Evolutionary conservation across 2,888 invertebrate species (phyloP).

Genomic region (Sphinx pinastri): DNA sequence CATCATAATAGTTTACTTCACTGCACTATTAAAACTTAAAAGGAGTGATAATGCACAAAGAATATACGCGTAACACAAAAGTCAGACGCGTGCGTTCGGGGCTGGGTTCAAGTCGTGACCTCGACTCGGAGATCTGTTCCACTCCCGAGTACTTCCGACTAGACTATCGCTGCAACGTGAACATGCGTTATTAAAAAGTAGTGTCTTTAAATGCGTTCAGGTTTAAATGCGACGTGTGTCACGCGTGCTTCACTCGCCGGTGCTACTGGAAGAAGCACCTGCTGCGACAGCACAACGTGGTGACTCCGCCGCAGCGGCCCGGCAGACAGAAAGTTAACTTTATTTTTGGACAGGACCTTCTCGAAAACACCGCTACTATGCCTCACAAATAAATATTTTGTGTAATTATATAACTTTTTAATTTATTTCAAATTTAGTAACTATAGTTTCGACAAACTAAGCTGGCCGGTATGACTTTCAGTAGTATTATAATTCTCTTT

Average conservation of each 20-base stretch:
- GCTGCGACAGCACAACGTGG: constrained; percentile 56
- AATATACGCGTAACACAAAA: too few relatives aligned
- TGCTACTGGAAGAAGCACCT: constrained; percentile 70
- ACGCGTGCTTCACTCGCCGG: constrained; percentile 59
- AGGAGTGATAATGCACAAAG: too few relatives aligned
- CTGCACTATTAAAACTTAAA: too few relatives aligned
- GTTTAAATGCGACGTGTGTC: constrained; percentile 62
- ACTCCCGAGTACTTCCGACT: too few relatives aligned
- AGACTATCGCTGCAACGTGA: too few relatives aligned
- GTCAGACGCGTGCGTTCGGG: too few relatives aligned
- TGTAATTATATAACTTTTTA: background rate
- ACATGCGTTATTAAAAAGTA: background rate
- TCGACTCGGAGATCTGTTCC: too few relatives aligned
- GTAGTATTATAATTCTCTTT: too few relatives aligned
- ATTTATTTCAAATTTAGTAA: background rate
- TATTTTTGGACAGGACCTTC: constrained; percentile 34
- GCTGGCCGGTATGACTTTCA: too few relatives aligned
- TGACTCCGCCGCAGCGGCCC: constrained; percentile 54
- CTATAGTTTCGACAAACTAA: background rate
- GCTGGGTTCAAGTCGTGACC: too few relatives aligned
- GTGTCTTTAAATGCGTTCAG: constrained; percentile 42
- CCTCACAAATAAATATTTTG: background rate
- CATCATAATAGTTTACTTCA: too few relatives aligned
- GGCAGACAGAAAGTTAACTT: constrained; percentile 54
- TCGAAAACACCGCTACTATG: background rate